phyloP scores from a whole-genome alignment of 30 jellyfish, hydroid and myxozoan species.

The Nemopilema nomurai region DNA sequence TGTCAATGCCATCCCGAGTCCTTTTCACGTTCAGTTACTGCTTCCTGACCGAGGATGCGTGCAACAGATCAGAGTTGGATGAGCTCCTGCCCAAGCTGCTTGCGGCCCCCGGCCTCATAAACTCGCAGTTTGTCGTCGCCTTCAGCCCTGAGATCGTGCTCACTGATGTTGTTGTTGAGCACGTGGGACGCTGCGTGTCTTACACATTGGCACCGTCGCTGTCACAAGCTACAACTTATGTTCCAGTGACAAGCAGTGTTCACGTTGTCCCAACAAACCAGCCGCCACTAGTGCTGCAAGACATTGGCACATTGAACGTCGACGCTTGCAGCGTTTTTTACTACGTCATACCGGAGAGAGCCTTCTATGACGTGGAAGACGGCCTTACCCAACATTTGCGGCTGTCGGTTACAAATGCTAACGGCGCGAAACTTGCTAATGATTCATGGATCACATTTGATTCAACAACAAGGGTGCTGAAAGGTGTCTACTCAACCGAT shows the following conservation, averaged over 20 bases:
- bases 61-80: conserved; percentile 38
- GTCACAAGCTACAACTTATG: conserved; percentile 10
- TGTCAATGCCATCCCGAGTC: conserved; percentile 22
- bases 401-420: conserved; percentile 16
- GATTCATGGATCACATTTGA: conserved; percentile 81
- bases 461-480: conserved; percentile 40
- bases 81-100: conserved; percentile 30
- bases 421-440: conserved; percentile 25
- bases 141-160: conserved; percentile 68
- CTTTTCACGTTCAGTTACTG: conserved; percentile 47
- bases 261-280: conserved; percentile 34
- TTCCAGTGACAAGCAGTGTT: conserved; percentile 18
- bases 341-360: conserved; percentile 42
- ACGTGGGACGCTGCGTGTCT: conserved; percentile 30
- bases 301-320: conserved; percentile 12
- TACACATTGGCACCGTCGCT: conserved; percentile 11
- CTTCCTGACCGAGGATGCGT: conserved; percentile 31
- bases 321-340: conserved; percentile 38
- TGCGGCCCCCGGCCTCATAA: conserved; percentile 42
- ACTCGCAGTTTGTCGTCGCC: conserved; percentile 57
- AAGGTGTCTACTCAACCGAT: conserved; percentile 26
- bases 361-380: conserved; percentile 84
- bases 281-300: conserved; percentile 47
- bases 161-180: conserved; percentile 9
- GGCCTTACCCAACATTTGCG: conserved; percentile 74